Evolutionary conservation across 2,797 vertebrate genomes (phyloP).

Genomic region (Dromococcyx pavoninus): DNA sequence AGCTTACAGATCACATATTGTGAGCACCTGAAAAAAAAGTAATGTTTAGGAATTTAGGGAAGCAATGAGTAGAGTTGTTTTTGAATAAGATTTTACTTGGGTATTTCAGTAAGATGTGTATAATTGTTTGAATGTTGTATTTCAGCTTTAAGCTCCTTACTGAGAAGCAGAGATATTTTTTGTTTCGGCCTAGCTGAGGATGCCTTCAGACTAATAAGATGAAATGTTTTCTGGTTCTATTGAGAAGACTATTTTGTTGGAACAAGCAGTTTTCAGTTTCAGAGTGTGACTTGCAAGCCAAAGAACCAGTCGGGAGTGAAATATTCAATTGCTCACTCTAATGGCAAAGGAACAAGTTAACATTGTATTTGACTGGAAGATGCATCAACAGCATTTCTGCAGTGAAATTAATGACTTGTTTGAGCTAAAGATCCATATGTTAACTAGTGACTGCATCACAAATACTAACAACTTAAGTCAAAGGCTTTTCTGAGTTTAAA

Average conservation of each 20-base stretch:
- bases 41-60: background rate
- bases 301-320: conserved; percentile 53
- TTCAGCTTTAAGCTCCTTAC: background rate
- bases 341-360: conserved; percentile 52
- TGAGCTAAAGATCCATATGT: conserved; percentile 65
- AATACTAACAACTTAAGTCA: conserved; percentile 52
- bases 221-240: conserved; percentile 10
- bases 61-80: background rate
- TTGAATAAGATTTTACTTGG: background rate
- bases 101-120: background rate
- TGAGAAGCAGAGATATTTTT: background rate
- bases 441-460: conserved; percentile 36
- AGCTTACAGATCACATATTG: background rate
- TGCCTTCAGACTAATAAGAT: background rate
- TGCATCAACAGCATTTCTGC: conserved; percentile 63
- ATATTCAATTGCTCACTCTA: conserved; percentile 49
- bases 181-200: background rate
- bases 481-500: conserved; percentile 38
- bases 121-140: background rate
- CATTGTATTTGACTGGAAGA: conserved; percentile 65
- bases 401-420: conserved; percentile 64
- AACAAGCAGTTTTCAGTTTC: conserved; percentile 45
- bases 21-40: background rate
- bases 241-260: conserved; percentile 16
- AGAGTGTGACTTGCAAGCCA: conserved; percentile 6